Conservation (phyloP, 2,888 invertebrate species). For the Spatulosminthurus flaviceps region DNA sequence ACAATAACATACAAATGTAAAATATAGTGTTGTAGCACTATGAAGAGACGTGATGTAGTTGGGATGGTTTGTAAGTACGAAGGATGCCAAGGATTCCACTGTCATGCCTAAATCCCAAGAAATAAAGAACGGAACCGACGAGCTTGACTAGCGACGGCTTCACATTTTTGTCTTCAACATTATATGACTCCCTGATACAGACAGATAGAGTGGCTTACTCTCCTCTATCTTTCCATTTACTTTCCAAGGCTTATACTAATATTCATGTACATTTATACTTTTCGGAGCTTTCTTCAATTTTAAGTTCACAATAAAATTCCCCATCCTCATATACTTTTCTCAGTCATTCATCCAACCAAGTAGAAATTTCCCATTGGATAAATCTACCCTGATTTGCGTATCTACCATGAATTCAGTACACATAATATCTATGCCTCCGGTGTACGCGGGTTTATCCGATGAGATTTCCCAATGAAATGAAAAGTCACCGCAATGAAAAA, state of each 20-base stretch:
- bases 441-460: no score
- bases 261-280: no score
- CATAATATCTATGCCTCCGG: no score
- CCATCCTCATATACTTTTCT: constrained; percentile 17
- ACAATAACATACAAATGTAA: constrained; percentile 5
- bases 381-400: not conserved
- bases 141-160: constrained; percentile 5
- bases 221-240: not conserved
- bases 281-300: not conserved
- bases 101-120: constrained; percentile 10
- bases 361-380: not conserved
- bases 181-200: not conserved
- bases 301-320: constrained; percentile 18
- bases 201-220: not conserved
- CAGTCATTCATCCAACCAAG: constrained; percentile 7
- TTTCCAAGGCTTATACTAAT: not conserved
- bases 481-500: no score
- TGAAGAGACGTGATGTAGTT: no score
- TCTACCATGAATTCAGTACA: not conserved
- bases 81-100: constrained; percentile 42
- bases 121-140: constrained; percentile 20
- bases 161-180: constrained; percentile 2
- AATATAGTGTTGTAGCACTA: no score
- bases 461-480: no score
- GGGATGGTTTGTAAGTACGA: not conserved